These are phyloP conservation scores for Ptyas mucosa DNA, from an alignment of 2,113 vertebrate genomes.

Conservation along the genomic window DNA sequence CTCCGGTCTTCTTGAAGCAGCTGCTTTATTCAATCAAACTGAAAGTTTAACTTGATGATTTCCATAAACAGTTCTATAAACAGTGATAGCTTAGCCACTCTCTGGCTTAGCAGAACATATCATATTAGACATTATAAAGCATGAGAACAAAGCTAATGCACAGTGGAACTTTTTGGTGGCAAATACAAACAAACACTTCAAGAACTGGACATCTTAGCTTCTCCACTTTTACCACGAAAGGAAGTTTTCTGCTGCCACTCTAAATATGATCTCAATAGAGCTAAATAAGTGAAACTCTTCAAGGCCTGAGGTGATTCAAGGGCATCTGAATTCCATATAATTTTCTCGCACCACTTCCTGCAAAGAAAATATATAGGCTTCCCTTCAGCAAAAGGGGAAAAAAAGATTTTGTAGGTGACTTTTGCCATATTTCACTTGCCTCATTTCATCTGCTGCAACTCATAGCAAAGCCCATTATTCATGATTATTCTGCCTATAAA, in stretches of 20 bases:
- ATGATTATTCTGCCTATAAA: slow-evolving; percentile 25
- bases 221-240: background rate
- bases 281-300: background rate
- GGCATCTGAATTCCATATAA: background rate
- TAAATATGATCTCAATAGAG: background rate
- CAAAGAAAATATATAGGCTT: background rate
- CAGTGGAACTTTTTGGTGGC: background rate
- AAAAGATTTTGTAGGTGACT: slow-evolving; percentile 13
- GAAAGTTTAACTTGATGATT: background rate
- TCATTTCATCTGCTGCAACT: slow-evolving; percentile 2
- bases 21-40: background rate
- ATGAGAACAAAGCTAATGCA: background rate
- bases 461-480: slow-evolving; percentile 14
- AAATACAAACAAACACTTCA: background rate
- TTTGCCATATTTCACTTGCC: slow-evolving; percentile 18
- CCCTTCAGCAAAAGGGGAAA: background rate
- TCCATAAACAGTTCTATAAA: background rate
- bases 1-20: background rate
- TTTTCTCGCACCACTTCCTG: background rate
- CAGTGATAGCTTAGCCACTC: background rate
- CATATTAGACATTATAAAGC: background rate
- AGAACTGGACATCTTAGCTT: background rate
- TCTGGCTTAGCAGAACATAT: background rate
- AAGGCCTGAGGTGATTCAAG: background rate
- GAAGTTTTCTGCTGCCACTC: background rate